These are phyloP conservation scores for Strix aluco DNA, from an alignment of 2,113 vertebrate species.

Conservation along the genomic window DNA sequence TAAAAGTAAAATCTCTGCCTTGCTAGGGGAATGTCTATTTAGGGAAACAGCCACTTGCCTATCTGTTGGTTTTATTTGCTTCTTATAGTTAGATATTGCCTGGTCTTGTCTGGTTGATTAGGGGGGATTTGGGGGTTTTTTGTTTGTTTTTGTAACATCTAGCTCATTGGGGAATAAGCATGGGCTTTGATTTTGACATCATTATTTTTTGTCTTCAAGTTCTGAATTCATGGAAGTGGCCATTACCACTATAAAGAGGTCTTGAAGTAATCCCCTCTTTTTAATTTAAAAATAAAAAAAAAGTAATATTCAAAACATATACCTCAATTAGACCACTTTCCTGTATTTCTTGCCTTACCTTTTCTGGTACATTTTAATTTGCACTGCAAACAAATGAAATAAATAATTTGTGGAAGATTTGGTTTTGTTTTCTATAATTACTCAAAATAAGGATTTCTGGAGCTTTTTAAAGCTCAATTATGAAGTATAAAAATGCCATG, in stretches of 20 bases:
- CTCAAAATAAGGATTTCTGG: background rate
- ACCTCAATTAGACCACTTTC: background rate
- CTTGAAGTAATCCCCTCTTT: background rate
- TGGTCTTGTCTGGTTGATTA: background rate
- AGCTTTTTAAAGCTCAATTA: background rate
- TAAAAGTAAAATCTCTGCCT: background rate
- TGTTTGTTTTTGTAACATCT: background rate
- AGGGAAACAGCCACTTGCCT: background rate
- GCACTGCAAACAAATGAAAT: background rate
- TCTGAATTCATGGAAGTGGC: background rate
- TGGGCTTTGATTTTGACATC: background rate
- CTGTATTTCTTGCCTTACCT: background rate
- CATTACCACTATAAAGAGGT: background rate
- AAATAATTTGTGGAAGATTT: background rate
- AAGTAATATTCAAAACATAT: background rate
- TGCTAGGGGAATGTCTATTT: background rate
- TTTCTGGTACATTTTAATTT: background rate
- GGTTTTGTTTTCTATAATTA: background rate
- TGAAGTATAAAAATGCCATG: background rate
- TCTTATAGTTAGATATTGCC: background rate
- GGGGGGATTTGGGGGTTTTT: too few species aligned
- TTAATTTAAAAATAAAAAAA: too few species aligned
- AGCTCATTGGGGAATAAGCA: background rate
- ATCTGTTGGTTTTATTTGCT: background rate
- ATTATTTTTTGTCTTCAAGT: background rate